These are phyloP conservation scores for Mesorhabditis belari DNA, from an alignment of 2,888 invertebrate species.

Conservation along the genomic window DNA sequence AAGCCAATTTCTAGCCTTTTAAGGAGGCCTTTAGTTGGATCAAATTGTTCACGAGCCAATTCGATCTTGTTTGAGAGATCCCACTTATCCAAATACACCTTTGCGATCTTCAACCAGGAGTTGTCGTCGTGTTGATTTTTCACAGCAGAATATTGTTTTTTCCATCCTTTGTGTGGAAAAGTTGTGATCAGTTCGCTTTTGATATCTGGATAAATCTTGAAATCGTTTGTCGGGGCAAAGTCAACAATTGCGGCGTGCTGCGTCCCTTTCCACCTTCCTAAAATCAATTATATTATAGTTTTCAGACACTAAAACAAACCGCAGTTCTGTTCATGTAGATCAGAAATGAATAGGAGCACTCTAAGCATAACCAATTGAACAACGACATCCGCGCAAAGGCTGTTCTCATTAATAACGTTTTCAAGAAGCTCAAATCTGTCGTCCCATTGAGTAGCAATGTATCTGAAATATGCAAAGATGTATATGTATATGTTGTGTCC, in stretches of 20 bases:
- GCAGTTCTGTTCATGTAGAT: constrained; percentile 8
- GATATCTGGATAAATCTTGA: constrained; percentile 3
- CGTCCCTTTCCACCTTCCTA: constrained; percentile 6
- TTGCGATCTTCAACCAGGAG: constrained; percentile 9
- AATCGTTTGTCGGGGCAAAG: not conserved
- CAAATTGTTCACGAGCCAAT: constrained; percentile 7
- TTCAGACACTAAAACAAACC: constrained; percentile 13
- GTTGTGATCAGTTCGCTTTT: constrained; percentile 6
- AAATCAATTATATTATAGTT: constrained; percentile 7
- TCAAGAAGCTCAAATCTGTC: constrained; percentile 7
- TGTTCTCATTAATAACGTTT: constrained; percentile 5
- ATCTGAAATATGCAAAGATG: constrained; percentile 3
- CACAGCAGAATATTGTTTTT: constrained; percentile 2
- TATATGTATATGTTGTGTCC: not conserved
- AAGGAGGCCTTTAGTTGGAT: constrained; percentile 4
- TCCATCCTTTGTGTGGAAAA: constrained; percentile 4
- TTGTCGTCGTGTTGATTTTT: constrained; percentile 6
- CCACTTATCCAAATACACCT: constrained; percentile 8
- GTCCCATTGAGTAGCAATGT: constrained; percentile 8
- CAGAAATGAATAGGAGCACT: constrained; percentile 7
- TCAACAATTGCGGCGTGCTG: constrained; percentile 6
- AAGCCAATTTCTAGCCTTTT: constrained; percentile 2
- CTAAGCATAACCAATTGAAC: constrained; percentile 7
- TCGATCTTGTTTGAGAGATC: constrained; percentile 6
- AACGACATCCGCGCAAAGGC: constrained; percentile 2